These are phyloP conservation scores for Spisula subtruncata DNA, from an alignment of 2,888 invertebrate genomes.

Conservation along the genomic window DNA sequence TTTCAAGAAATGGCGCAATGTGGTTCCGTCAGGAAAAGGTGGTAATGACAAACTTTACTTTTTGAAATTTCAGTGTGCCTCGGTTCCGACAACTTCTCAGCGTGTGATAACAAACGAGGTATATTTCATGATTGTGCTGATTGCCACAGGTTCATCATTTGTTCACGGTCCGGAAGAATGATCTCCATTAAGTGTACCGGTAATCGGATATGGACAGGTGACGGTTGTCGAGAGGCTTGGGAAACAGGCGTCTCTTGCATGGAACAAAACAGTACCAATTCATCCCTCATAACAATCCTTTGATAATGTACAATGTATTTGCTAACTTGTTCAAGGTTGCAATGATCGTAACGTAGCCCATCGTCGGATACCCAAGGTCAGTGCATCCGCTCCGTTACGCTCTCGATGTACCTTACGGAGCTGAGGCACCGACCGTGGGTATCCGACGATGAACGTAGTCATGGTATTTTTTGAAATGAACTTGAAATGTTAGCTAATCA, in stretches of 20 bases:
- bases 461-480: too few species aligned
- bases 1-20: too few species aligned
- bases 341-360: too few species aligned
- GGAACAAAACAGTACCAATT: background rate
- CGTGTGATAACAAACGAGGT: constrained; percentile 54
- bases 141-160: constrained; percentile 59
- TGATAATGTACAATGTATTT: too few species aligned
- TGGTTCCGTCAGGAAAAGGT: too few species aligned
- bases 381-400: too few species aligned
- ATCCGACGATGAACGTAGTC: too few species aligned
- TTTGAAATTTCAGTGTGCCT: constrained; percentile 57
- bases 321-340: too few species aligned
- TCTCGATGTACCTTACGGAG: too few species aligned
- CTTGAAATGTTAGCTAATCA: too few species aligned
- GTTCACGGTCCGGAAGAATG: constrained; percentile 47
- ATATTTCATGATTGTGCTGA: constrained; percentile 56
- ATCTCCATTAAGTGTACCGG: constrained; percentile 57
- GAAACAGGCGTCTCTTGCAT: constrained; percentile 53
- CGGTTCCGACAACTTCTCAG: constrained; percentile 9
- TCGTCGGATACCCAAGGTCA: too few species aligned
- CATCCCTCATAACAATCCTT: background rate
- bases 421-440: too few species aligned
- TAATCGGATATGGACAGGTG: constrained; percentile 59
- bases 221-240: constrained; percentile 48
- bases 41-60: background rate